Conservation (phyloP, 2,797 vertebrate genomes). For the Otus scops region DNA sequence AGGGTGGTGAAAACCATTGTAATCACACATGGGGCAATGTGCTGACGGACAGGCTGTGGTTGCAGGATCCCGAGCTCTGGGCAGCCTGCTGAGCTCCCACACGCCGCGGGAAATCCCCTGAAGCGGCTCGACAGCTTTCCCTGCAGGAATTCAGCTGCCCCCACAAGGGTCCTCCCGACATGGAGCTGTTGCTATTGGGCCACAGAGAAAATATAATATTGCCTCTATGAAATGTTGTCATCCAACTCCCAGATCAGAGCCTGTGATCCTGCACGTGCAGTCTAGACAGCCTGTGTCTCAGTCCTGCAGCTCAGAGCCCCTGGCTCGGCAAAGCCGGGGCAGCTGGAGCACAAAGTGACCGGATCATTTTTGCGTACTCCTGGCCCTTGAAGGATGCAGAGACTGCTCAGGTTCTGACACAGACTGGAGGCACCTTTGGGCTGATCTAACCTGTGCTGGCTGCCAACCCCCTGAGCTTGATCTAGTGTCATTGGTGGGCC, state of each 20-base stretch:
- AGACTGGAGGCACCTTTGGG: not conserved
- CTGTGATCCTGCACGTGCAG: slow-evolving; percentile 40
- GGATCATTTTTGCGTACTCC: rapidly evolving
- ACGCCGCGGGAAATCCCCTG: not conserved
- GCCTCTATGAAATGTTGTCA: slow-evolving; percentile 46
- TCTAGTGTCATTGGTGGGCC: not conserved
- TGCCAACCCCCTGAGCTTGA: not conserved
- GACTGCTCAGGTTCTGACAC: not conserved
- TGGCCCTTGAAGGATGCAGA: not conserved
- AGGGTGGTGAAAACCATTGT: slow-evolving; percentile 53
- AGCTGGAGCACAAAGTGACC: not conserved
- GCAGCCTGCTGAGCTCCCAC: slow-evolving; percentile 54
- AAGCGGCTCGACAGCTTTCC: not conserved
- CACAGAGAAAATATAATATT: slow-evolving; percentile 31
- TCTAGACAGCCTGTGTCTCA: slow-evolving; percentile 19
- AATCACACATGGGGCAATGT: slow-evolving; percentile 47
- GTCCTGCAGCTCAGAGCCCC: not conserved
- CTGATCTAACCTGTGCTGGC: not conserved
- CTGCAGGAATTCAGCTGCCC: slow-evolving; percentile 41
- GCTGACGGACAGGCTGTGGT: slow-evolving; percentile 52
- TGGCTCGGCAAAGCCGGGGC: not conserved
- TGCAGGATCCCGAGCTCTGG: slow-evolving; percentile 15
- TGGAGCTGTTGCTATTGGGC: not conserved
- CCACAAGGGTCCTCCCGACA: not conserved
- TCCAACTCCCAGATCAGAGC: slow-evolving; percentile 14